These are phyloP conservation scores for Sarcophaga rosellei DNA, from an alignment of 2,888 invertebrate species.

Conservation along the genomic window DNA sequence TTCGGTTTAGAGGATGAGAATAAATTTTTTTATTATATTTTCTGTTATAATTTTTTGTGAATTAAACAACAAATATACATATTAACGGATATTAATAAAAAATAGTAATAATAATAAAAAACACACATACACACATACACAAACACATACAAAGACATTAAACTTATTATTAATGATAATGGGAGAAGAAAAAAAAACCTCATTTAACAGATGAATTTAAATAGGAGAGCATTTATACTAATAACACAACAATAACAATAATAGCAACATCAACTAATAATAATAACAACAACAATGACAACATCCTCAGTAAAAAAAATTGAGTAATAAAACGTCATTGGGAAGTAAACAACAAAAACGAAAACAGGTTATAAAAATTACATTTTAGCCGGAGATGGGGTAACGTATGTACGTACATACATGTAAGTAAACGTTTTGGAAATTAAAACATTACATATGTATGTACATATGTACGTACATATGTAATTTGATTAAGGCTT, in stretches of 20 bases:
- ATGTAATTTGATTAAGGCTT: no score
- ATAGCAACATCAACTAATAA: not conserved
- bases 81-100: not conserved
- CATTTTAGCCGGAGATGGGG: constrained; percentile 28
- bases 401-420: not conserved
- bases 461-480: no score
- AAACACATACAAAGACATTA: not conserved
- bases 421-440: no score
- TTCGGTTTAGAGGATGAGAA: not conserved
- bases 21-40: not conserved
- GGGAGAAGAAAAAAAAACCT: not conserved
- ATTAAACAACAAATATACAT: not conserved
- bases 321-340: constrained; percentile 34
- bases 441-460: no score
- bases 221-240: not conserved
- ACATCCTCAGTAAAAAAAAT: constrained; percentile 8
- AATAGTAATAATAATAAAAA: not conserved
- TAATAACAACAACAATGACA: not conserved
- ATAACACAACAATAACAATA: not conserved
- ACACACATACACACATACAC: not conserved
- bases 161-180: not conserved
- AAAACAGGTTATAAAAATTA: constrained; percentile 21
- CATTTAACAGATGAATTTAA: not conserved
- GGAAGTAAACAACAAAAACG: constrained; percentile 18
- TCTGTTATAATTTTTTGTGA: not conserved